Evolutionary conservation across 2,888 invertebrate genomes (phyloP), one percentile per base, ranked within the genome.

Genomic region (Leucozona laternaria): DNA sequence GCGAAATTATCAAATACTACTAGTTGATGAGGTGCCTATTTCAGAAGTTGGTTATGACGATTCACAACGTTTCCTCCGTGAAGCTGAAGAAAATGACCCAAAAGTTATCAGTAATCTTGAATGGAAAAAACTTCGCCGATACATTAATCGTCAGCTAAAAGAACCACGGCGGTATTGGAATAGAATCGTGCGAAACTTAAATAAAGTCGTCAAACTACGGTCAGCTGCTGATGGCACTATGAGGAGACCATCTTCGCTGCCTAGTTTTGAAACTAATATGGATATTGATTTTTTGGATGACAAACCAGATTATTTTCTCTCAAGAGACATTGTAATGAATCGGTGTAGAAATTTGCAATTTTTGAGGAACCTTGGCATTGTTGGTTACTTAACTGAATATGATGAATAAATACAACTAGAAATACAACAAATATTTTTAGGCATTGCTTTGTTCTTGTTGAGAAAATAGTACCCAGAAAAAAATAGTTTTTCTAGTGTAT

Each of bases 121-220:
- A 17, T 85, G 85, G 77, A 81, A 28, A 17, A 55, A 81, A 25
- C 34, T 81, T n/a, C 58, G 34, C 5, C 81, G 85, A 1, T 77
- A 68, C 15, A 73, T 81, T 1, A 85, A 70, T 55, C 66, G 77
- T 1, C 43, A 81, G 43, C 68, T 85, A 0, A 85, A 81, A 57
- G 73, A 73, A 15, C 72, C 80, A 1, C 53, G 25, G 17, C 76
- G 85, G 1, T 77, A 81, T 20, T 68, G 57, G 62, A 85, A 73
- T 17, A 72, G 77, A 28, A 77, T 85, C 22, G n/a, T 81, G 0
- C 34, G 77, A 10, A 77, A 25, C 7, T 17, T 85, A 2, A 37
- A 25, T 43, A 13, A 28, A 48, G 72, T 40, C 11, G 66, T 58
- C 2, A 62, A 34, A 5, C 13, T 76, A 2, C 68, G 80, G 10